Conservation (phyloP, 2,888 invertebrate genomes). For the Agriopis marginaria region DNA sequence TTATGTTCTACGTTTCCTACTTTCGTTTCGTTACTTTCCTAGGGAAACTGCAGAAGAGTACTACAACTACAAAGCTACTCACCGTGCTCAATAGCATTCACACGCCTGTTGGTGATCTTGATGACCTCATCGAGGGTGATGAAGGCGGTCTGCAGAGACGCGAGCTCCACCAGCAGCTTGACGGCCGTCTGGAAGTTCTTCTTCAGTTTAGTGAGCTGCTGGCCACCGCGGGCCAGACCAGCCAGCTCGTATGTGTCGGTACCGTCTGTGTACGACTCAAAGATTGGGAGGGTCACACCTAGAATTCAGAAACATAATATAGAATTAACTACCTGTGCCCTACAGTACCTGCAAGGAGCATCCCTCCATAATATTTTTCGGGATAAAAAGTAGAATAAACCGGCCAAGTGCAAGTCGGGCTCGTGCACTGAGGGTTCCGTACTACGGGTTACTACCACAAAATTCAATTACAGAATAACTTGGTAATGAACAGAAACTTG, state of each 20-base stretch:
- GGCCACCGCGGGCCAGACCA: slow-evolving; percentile 98
- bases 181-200: slow-evolving; percentile 99
- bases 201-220: slow-evolving; percentile 98
- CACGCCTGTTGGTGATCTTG: slow-evolving; percentile 99
- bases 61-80: slow-evolving; percentile 47
- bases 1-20: too few species aligned
- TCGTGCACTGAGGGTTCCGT: too few species aligned
- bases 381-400: too few species aligned
- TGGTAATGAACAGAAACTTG: too few species aligned
- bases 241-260: slow-evolving; percentile 98
- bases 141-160: slow-evolving; percentile 99
- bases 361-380: too few species aligned
- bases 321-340: too few species aligned
- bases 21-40: too few species aligned
- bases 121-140: slow-evolving; percentile 99
- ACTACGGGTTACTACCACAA: too few species aligned
- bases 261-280: slow-evolving; percentile 97
- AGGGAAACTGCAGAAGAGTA: too few species aligned
- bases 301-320: slow-evolving; percentile 19
- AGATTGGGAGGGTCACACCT: slow-evolving; percentile 98
- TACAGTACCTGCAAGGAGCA: too few species aligned
- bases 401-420: too few species aligned
- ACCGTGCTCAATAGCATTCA: slow-evolving; percentile 99
- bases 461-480: too few species aligned
- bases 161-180: slow-evolving; percentile 97